A percentile compares a stretch with the other conserved stretches of the same genome.
Conservation (phyloP, 2,797 vertebrate species). For the Fundulus diaphanus region DNA sequence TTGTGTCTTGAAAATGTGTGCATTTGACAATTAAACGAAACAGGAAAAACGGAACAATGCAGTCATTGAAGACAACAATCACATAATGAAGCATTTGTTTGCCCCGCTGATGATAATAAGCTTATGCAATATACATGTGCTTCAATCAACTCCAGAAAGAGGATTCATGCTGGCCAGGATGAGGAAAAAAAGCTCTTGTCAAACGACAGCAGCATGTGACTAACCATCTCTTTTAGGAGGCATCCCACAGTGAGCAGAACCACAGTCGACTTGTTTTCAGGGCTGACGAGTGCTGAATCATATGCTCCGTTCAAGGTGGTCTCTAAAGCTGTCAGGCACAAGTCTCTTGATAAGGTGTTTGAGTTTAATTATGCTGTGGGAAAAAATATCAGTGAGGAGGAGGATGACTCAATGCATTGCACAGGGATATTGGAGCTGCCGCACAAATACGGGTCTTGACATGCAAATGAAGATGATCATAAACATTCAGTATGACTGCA, state of each 20-base stretch:
- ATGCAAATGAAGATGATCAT: slow-evolving; percentile 59
- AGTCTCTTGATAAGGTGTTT: slow-evolving; percentile 59
- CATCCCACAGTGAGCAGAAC: slow-evolving; percentile 23
- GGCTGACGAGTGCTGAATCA: slow-evolving; percentile 53
- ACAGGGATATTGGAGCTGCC: slow-evolving; percentile 50
- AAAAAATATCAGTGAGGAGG: slow-evolving; percentile 58
- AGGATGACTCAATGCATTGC: slow-evolving; percentile 69
- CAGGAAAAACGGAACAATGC: slow-evolving; percentile 27
- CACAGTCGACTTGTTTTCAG: slow-evolving; percentile 33
- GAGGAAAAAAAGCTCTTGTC: slow-evolving; percentile 26
- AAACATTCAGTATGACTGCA: slow-evolving; percentile 40
- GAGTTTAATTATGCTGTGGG: slow-evolving; percentile 51
- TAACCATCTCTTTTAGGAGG: slow-evolving; percentile 34
- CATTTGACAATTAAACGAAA: slow-evolving; percentile 10
- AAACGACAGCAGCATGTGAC: slow-evolving; percentile 33
- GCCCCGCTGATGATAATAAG: slow-evolving; percentile 10
- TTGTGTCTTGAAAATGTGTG: background rate
- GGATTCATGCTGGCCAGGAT: slow-evolving; percentile 32
- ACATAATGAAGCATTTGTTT: slow-evolving; percentile 20
- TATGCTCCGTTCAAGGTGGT: slow-evolving; percentile 24
- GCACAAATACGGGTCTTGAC: slow-evolving; percentile 51
- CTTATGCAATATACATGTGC: slow-evolving; percentile 16
- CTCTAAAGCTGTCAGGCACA: slow-evolving; percentile 38
- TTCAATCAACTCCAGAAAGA: slow-evolving; percentile 18
- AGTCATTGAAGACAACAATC: slow-evolving; percentile 19